A percentile compares a stretch with the other conserved stretches of the same genome.
Evolutionary conservation across 1,140 invertebrate species (phyloP).

Genomic region (Hylaeus anthracinus): DNA sequence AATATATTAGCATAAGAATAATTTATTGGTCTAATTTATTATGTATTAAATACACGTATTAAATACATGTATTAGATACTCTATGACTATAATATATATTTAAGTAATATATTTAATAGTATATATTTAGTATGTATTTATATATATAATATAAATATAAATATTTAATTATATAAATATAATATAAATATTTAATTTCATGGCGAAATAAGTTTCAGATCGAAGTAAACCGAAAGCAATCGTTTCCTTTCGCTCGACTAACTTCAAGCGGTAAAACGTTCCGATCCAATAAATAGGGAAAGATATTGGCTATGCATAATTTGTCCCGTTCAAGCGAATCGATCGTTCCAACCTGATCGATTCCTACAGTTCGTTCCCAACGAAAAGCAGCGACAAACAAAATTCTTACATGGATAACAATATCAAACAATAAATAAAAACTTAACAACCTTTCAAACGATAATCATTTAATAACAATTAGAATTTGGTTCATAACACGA

Average conservation of each 20-base stretch:
- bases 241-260: conserved; percentile 35
- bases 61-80: too few species aligned
- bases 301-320: conserved; percentile 39
- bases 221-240: background rate
- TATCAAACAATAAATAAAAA: too few species aligned
- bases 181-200: background rate
- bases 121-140: too few species aligned
- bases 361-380: conserved; percentile 28
- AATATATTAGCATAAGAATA: too few species aligned
- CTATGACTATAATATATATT: too few species aligned
- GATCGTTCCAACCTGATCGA: conserved; percentile 32
- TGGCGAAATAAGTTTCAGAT: background rate
- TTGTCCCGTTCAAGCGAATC: conserved; percentile 44
- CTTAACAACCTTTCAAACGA: too few species aligned
- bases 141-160: background rate
- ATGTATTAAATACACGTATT: too few species aligned
- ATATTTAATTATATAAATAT: background rate
- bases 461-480: too few species aligned
- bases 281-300: conserved; percentile 56
- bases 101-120: too few species aligned
- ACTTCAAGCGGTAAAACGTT: conserved; percentile 42
- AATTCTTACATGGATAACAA: too few species aligned
- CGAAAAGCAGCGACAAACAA: background rate
- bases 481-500: too few species aligned
- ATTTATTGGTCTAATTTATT: too few species aligned